Percentiles rank a stretch among this genome's conserved stretches.
phyloP scores from a whole-genome alignment of 2,797 vertebrate species.

The Discoglossus pictus region DNA sequence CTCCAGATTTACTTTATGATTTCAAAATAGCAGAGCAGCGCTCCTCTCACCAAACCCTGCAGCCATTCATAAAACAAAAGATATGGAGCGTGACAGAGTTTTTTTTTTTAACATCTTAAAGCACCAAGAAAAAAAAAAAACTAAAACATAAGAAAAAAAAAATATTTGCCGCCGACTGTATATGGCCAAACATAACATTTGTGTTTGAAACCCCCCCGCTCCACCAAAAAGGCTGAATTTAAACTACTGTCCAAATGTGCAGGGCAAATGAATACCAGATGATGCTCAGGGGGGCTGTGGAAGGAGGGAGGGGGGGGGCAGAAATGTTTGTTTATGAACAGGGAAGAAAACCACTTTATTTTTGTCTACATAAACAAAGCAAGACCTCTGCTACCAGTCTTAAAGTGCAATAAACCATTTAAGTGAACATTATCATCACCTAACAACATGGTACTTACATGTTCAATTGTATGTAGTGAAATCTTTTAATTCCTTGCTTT shows the following conservation, averaged over 20 bases:
- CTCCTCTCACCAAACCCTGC: neutral
- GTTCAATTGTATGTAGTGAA: too few species aligned
- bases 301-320: neutral
- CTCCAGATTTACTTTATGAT: too few species aligned
- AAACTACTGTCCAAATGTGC: constrained; percentile 39
- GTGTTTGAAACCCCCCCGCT: constrained; percentile 10
- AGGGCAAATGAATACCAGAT: constrained; percentile 40
- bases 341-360: constrained; percentile 16
- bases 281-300: constrained; percentile 1
- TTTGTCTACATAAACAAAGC: constrained; percentile 1
- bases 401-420: neutral
- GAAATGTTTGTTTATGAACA: constrained; percentile 39
- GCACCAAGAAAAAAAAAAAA: constrained; percentile 13
- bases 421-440: too few species aligned
- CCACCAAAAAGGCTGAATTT: constrained; percentile 6
- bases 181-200: constrained; percentile 45
- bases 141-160: neutral
- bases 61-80: neutral
- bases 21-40: too few species aligned
- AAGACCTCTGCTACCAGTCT: constrained; percentile 8
- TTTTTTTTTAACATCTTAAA: constrained; percentile 8
- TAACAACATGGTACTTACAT: too few species aligned
- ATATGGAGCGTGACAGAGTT: constrained; percentile 8
- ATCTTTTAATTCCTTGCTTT: too few species aligned
- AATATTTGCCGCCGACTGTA: constrained; percentile 35